Conservation (phyloP, 2,888 invertebrate species). For the Marronus borbonicus region DNA sequence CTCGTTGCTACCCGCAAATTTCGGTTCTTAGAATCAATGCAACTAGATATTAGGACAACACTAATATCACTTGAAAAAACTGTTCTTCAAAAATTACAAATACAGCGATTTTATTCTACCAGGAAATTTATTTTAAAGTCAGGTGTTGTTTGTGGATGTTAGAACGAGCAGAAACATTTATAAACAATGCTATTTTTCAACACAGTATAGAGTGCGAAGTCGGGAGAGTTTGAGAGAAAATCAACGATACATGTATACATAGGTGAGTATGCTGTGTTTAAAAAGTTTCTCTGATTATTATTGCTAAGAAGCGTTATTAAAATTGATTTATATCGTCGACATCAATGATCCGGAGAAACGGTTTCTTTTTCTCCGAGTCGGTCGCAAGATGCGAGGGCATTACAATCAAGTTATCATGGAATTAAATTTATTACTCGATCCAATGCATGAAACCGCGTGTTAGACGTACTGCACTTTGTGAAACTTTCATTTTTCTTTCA, state of each 20-base stretch:
- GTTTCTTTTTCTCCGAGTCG: background rate
- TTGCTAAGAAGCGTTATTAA: conserved; percentile 26
- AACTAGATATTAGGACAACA: too few species aligned
- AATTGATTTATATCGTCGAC: conserved; percentile 25
- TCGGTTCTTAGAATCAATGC: too few species aligned
- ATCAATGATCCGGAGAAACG: too few species aligned
- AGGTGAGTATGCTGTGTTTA: conserved; percentile 10
- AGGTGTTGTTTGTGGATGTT: too few species aligned
- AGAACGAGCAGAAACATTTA: too few species aligned
- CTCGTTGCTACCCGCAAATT: too few species aligned
- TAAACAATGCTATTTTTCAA: too few species aligned
- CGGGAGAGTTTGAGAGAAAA: conserved; percentile 2
- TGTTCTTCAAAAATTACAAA: too few species aligned
- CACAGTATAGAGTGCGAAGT: background rate
- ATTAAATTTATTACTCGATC: conserved; percentile 30
- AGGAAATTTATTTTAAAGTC: too few species aligned
- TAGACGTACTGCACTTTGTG: background rate
- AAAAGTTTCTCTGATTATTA: conserved; percentile 4
- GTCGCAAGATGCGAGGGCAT: background rate
- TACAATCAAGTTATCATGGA: conserved; percentile 1
- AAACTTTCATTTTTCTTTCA: conserved; percentile 21
- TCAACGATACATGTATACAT: conserved; percentile 8
- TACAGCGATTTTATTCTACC: too few species aligned
- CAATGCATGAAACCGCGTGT: background rate
- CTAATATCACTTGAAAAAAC: too few species aligned